Conservation (phyloP, 1,140 invertebrate genomes). For the Tenebrio molitor region DNA sequence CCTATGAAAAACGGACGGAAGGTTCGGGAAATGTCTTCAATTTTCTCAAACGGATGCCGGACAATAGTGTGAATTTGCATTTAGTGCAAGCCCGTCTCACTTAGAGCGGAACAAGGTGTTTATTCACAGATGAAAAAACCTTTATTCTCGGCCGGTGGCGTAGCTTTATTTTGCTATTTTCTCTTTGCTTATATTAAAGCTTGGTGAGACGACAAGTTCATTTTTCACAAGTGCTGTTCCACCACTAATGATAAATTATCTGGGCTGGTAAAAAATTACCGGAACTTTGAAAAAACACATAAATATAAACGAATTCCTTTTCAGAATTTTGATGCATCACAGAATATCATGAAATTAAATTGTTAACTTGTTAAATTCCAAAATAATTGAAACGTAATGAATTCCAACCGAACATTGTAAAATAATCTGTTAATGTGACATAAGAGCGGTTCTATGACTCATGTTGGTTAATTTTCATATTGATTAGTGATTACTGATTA, state of each 20-base stretch:
- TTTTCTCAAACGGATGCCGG: constrained; percentile 38
- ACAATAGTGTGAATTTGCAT: constrained; percentile 41
- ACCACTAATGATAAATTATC: constrained; percentile 27
- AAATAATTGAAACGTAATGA: too few relatives aligned
- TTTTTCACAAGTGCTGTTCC: constrained; percentile 14
- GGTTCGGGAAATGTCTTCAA: constrained; percentile 31
- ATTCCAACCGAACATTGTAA: too few relatives aligned
- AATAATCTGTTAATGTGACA: too few relatives aligned
- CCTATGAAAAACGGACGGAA: constrained; percentile 18
- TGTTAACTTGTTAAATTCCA: too few relatives aligned
- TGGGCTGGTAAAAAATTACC: background rate
- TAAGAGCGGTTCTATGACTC: too few relatives aligned
- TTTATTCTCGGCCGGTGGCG: constrained; percentile 21
- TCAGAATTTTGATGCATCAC: too few relatives aligned
- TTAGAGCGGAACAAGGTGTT: constrained; percentile 42
- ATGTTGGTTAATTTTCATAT: too few relatives aligned
- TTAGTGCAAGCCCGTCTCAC: constrained; percentile 28
- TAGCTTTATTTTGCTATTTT: constrained; percentile 28
- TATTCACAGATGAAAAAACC: constrained; percentile 33
- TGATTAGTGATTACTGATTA: too few relatives aligned
- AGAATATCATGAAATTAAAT: too few relatives aligned
- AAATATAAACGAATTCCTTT: constrained; percentile 1
- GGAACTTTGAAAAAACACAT: background rate
- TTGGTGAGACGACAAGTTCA: background rate
- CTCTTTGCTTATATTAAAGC: constrained; percentile 24